phyloP scores from a whole-genome alignment of 2,797 vertebrate species.

The Phrynocephalus vlangalii region DNA sequence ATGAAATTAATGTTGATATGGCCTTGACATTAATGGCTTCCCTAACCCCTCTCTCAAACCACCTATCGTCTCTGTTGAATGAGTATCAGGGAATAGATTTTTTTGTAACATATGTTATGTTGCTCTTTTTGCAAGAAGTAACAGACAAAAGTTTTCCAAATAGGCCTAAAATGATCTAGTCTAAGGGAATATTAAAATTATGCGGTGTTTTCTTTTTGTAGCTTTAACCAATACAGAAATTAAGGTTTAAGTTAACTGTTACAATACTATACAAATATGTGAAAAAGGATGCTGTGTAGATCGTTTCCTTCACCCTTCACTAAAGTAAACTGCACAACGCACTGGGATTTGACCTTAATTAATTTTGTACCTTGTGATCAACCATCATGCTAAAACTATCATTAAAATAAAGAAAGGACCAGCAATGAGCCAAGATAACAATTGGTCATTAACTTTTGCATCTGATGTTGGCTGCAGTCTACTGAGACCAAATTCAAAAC shows the following conservation, averaged over 20 bases:
- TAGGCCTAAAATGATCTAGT: too few relatives aligned
- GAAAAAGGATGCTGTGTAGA: conserved; percentile 54
- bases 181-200: conserved; percentile 51
- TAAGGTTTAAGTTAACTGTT: conserved; percentile 55
- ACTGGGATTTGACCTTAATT: conserved; percentile 66
- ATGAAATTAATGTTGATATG: too few relatives aligned
- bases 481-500: conserved; percentile 52
- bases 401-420: conserved; percentile 59
- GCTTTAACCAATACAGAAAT: conserved; percentile 59
- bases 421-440: conserved; percentile 59
- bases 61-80: too few relatives aligned
- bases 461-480: conserved; percentile 56
- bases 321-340: conserved; percentile 62
- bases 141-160: too few relatives aligned
- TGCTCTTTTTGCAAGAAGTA: too few relatives aligned
- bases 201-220: conserved; percentile 39
- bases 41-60: too few relatives aligned
- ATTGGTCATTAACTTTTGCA: conserved; percentile 63
- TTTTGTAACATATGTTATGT: too few relatives aligned
- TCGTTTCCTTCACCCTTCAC: conserved; percentile 40
- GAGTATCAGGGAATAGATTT: too few relatives aligned
- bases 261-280: conserved; percentile 45
- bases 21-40: too few relatives aligned
- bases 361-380: conserved; percentile 65
- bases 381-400: conserved; percentile 58